Evolutionary conservation across 2,888 invertebrate genomes (phyloP).

Genomic region (Osmoderma eremita): DNA sequence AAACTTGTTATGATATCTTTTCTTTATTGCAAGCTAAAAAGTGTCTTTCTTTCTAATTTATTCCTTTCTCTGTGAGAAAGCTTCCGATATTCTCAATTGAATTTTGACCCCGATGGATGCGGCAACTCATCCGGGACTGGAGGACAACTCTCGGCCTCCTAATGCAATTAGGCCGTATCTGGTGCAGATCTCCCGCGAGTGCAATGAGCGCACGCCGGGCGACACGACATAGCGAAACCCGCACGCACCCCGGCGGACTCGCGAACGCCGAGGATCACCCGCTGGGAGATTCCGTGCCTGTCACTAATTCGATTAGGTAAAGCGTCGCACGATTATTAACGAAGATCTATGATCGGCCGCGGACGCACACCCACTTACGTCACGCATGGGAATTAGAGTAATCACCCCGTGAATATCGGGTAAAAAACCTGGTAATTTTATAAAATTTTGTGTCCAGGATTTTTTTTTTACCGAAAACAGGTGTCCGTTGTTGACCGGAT

Average conservation of each 20-base stretch:
- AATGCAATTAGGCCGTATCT: conserved; percentile 54
- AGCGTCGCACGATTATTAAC: conserved; percentile 47
- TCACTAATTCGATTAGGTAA: conserved; percentile 53
- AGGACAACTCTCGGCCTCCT: conserved; percentile 52
- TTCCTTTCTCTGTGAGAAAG: too few species aligned
- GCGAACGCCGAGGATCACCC: conserved; percentile 41
- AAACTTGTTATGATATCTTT: too few species aligned
- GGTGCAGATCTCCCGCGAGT: conserved; percentile 52
- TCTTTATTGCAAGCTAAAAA: too few species aligned
- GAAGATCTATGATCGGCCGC: conserved; percentile 36
- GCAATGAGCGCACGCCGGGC: conserved; percentile 49
- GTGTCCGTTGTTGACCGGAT: too few species aligned
- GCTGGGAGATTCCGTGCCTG: conserved; percentile 42
- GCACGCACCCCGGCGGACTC: conserved; percentile 44
- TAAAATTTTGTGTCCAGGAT: too few species aligned
- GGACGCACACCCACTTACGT: background rate
- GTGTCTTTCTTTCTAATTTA: too few species aligned
- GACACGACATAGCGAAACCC: conserved; percentile 45
- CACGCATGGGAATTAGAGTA: too few species aligned
- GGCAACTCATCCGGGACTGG: conserved; percentile 48
- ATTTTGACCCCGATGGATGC: background rate
- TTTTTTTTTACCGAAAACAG: too few species aligned
- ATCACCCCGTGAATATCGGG: too few species aligned
- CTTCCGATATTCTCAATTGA: too few species aligned
- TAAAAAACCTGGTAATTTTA: too few species aligned